Conservation (phyloP, 2,113 vertebrate species). For the Leptobrachium leishanense region DNA sequence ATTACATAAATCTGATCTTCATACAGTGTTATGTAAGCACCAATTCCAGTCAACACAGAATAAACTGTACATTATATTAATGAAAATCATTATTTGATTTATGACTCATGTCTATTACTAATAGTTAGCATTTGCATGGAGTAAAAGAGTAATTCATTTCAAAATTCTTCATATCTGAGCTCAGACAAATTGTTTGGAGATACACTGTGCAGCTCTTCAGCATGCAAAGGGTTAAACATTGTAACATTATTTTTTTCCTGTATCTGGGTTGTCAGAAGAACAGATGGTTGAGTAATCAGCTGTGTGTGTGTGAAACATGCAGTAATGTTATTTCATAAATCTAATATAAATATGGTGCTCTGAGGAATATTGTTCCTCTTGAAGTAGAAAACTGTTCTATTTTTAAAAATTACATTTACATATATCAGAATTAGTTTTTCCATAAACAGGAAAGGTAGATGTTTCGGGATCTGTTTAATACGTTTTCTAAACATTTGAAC, state of each 20-base stretch:
- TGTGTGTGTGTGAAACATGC: slow-evolving; percentile 40
- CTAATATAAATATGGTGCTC: slow-evolving; percentile 42
- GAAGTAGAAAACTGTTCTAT: slow-evolving; percentile 30
- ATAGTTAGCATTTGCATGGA: slow-evolving; percentile 44
- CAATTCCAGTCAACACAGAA: slow-evolving; percentile 40
- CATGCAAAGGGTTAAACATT: slow-evolving; percentile 8
- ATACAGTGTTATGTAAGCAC: background rate
- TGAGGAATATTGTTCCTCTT: slow-evolving; percentile 29
- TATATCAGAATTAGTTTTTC: too few species aligned
- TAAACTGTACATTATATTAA: slow-evolving; percentile 10
- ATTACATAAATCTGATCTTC: slow-evolving; percentile 34
- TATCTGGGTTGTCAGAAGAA: slow-evolving; percentile 38
- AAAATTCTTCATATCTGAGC: background rate
- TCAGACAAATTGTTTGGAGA: background rate
- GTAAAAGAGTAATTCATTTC: slow-evolving; percentile 33
- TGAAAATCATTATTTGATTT: slow-evolving; percentile 47
- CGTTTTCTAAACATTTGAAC: too few species aligned
- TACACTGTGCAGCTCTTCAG: background rate
- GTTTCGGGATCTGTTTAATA: too few species aligned
- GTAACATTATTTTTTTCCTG: slow-evolving; percentile 15
- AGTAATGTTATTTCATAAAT: slow-evolving; percentile 44
- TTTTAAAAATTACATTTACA: background rate
- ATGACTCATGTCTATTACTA: slow-evolving; percentile 51
- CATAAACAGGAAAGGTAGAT: too few species aligned
- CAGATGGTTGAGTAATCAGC: slow-evolving; percentile 48